A percentile compares a stretch with the other conserved stretches of the same genome.
These are phyloP conservation scores for Nomada ferruginata DNA, from an alignment of 2,888 invertebrate species.

Conservation along the genomic window DNA sequence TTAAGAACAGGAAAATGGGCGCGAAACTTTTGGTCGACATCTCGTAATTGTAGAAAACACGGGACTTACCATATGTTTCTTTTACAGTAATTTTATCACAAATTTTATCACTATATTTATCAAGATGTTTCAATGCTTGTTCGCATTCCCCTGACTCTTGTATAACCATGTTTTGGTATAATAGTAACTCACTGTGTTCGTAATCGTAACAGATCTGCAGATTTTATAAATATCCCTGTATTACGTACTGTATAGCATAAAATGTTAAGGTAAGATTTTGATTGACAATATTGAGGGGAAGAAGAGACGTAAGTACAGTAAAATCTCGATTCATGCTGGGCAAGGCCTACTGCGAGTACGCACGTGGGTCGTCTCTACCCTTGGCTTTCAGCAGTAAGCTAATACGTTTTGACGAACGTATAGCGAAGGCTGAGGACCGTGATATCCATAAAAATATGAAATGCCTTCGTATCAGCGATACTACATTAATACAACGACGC, in stretches of 20 bases:
- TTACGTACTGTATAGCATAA: constrained; percentile 15
- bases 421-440: no score
- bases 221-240: constrained; percentile 40
- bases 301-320: no score
- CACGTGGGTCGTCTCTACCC: no score
- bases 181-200: constrained; percentile 97
- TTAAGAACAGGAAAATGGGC: background rate
- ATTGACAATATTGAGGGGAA: background rate
- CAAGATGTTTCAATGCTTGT: constrained; percentile 94
- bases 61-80: constrained; percentile 92
- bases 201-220: constrained; percentile 90
- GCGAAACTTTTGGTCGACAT: no score
- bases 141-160: constrained; percentile 95
- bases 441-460: no score
- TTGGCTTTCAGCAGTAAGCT: no score
- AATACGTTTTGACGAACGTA: no score
- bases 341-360: no score
- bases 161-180: constrained; percentile 98
- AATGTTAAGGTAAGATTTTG: constrained; percentile 5
- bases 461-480: no score
- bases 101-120: constrained; percentile 94
- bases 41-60: background rate
- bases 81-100: constrained; percentile 96
- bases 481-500: no score
- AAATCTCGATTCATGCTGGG: no score